Evolutionary conservation across 2,888 invertebrate species (phyloP), one percentile per base, ranked within the genome.

Genomic region (Drosophila borealis): DNA sequence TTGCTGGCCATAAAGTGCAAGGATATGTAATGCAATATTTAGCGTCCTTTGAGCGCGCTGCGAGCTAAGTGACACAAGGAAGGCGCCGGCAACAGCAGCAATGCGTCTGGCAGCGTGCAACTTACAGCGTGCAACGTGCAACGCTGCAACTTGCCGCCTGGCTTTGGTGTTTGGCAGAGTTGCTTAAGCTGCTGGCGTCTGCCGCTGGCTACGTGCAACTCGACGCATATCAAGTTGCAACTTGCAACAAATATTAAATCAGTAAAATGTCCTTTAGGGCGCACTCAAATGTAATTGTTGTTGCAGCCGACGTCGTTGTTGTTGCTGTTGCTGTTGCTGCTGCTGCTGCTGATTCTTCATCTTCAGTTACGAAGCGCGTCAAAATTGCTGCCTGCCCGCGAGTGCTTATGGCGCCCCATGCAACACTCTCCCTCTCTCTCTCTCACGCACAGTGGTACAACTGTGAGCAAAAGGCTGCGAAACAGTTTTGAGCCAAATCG

Each of bases 201-300:
- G 56, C 60, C 37, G 46, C 50, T 39, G 53, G 41, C 70, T 49
- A 86, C 84, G 82, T 83, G 84, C 84, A 83, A 65, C 80, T 57
- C 81, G 68, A 73, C 78, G 78, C 83, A 81, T 83, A 83, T 83
- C 83, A 87, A 87, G 78, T 83, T 83, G 81, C 83, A 83, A 70
- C 87, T 83, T 87, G 87, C 83, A 81, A 87, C 83, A 83, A 83
- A 83, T 83, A 83, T 83, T 87, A 83, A 87, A 83, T 83, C 83
- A 83, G 84, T 83, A 83, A 83, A 83, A 83, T 87, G 80, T 83
- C 87, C 83, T 80, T 87, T 81, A 75, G 83, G 83, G 83, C 80
- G 75, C 87, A 84, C 84, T 84, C 72, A 81, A 81, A 81, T 80
- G 80, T 84, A 78, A 81, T 83, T 84, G 84, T 83, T 83, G 83